Base-by-base conservation (phyloP, 2,113 vertebrate species). In the Penelope pileata region DNA sequence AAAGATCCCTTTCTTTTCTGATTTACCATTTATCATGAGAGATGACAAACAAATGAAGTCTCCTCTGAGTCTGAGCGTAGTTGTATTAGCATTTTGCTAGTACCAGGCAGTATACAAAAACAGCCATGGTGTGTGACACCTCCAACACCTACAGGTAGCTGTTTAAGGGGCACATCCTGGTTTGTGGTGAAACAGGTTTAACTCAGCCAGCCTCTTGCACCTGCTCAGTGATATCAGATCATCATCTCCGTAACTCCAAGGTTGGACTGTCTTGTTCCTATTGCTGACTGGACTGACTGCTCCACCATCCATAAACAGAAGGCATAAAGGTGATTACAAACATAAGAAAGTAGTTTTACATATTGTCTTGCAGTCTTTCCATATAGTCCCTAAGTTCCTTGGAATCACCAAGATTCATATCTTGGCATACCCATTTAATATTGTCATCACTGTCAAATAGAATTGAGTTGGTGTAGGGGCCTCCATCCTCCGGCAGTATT, bases 341-440 rank as follows among this genome's bases (percentile, higher is more conserved):
- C 96, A 74, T 97, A 97, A 97, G 96, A 97, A 96, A 97, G 96
- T 93, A 96, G 92, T 96, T 97, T 99, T 97, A 99, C 98, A 99
- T 98, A 98, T 98, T 99, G 98, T 99, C 99, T 98, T 99, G 99
- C 97, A 99, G 98, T 97, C 99, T 98, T 94, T 99, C 99, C 99
- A 99, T 98, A 95, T 99, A 99, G 97, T 98, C 99, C 97, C 98
- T 98, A 96, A 99, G 98, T 98, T 99, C 99, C 86, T 97, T 97
- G 56, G 99, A 98, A 78, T 98, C 98, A 16, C 98, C 99, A 96
- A 99, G 98, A 97, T 99, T 99, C 99, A 99, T 98, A 90, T 99
- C 99, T 97, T 99, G 99, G 97, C 99, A 99, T 75, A 99, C 99
- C 99, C 99, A 99, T 97, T 99, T 99, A 97, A 99, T 99, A 94